These are phyloP conservation scores for Dicycla oo DNA, from an alignment of 2,888 invertebrate genomes.

Conservation along the genomic window DNA sequence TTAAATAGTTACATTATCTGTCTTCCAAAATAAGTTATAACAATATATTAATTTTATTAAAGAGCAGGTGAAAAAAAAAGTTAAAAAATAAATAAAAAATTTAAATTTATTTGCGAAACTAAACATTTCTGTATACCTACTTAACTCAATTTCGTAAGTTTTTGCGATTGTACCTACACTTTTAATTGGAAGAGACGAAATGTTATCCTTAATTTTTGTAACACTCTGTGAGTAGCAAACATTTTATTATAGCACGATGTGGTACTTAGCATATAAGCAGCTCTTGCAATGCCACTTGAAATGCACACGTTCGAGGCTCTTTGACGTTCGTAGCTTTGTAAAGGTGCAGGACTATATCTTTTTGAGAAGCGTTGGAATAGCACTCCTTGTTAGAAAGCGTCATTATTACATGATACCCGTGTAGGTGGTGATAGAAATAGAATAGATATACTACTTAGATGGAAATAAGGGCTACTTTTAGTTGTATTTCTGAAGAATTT, in stretches of 20 bases:
- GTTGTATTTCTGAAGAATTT: neutral
- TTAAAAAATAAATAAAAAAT: too few relatives aligned
- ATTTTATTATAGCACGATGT: slow-evolving; percentile 30
- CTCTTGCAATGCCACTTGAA: slow-evolving; percentile 42
- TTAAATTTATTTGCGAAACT: too few relatives aligned
- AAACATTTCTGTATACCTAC: too few relatives aligned
- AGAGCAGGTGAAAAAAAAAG: too few relatives aligned
- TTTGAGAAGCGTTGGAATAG: slow-evolving; percentile 24
- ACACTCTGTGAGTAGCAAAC: slow-evolving; percentile 41
- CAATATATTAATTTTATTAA: too few relatives aligned
- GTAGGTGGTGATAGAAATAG: neutral
- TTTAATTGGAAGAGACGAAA: too few relatives aligned
- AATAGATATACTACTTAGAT: too few relatives aligned
- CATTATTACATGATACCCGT: slow-evolving; percentile 10
- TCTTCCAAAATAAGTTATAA: too few relatives aligned
- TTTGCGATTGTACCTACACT: too few relatives aligned
- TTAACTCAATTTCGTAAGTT: too few relatives aligned
- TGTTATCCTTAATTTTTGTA: neutral
- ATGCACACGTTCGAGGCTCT: slow-evolving; percentile 53
- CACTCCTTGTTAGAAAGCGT: slow-evolving; percentile 13
- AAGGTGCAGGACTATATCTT: slow-evolving; percentile 37
- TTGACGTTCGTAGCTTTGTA: slow-evolving; percentile 52
- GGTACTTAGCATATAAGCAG: slow-evolving; percentile 46
- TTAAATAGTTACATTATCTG: too few relatives aligned
- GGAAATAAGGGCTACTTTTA: neutral